A percentile compares a stretch with the other conserved stretches of the same genome.
Evolutionary conservation across 2,113 vertebrate genomes (phyloP).

Genomic region (Neopipo cinnamomea): DNA sequence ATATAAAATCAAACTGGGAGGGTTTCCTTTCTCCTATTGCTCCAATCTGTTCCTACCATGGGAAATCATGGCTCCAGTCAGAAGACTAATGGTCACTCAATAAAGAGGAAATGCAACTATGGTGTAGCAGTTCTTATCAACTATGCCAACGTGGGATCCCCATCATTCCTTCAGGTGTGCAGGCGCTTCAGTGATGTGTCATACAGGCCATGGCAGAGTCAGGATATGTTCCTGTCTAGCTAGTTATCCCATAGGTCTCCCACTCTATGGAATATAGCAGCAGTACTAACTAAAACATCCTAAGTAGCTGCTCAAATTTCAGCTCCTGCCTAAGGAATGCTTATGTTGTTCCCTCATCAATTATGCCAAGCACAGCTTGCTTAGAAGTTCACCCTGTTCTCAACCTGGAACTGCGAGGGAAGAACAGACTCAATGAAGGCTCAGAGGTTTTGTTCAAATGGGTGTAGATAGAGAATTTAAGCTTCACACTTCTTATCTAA

Average conservation of each 20-base stretch:
- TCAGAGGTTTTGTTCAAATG: slow-evolving; percentile 37
- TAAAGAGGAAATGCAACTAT: background rate
- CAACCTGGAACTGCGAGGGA: slow-evolving; percentile 8
- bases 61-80: background rate
- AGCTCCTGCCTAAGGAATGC: background rate
- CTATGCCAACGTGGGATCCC: background rate
- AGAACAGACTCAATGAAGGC: background rate
- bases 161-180: background rate
- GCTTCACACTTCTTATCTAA: slow-evolving; percentile 31
- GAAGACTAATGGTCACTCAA: background rate
- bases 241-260: background rate
- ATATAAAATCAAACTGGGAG: background rate
- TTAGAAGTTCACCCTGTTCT: slow-evolving; percentile 23
- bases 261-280: background rate
- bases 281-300: background rate
- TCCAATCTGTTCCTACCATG: background rate
- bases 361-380: background rate
- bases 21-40: background rate
- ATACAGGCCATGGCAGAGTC: background rate
- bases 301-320: background rate
- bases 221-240: background rate
- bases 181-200: background rate
- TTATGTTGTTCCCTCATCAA: background rate
- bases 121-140: background rate
- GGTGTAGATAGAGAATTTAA: slow-evolving; percentile 2